A percentile compares a stretch with the other conserved stretches of the same genome.
Evolutionary conservation across 2,113 vertebrate genomes (phyloP).

Genomic region (Lampris megalopsis): DNA sequence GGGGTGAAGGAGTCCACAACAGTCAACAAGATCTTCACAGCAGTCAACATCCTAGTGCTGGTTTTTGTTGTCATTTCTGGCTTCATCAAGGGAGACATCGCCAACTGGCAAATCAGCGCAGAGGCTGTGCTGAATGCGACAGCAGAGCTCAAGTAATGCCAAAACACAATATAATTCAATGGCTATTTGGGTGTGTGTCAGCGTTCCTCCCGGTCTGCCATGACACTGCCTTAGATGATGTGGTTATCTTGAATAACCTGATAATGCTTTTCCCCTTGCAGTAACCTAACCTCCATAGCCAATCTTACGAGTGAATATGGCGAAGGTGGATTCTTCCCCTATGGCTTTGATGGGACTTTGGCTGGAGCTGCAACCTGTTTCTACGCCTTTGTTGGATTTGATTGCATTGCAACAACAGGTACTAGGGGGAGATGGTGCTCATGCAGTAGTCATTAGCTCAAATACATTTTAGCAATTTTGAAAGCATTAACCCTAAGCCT

Average conservation of each 20-base stretch:
- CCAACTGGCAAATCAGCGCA: constrained; percentile 85
- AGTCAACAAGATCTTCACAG: constrained; percentile 88
- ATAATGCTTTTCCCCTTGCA: constrained; percentile 53
- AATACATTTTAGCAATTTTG: background rate
- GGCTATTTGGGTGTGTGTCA: background rate
- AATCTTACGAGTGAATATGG: constrained; percentile 81
- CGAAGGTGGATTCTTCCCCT: constrained; percentile 88
- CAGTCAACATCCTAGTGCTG: constrained; percentile 84
- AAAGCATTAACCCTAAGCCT: background rate
- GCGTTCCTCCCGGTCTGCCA: background rate
- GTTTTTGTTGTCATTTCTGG: constrained; percentile 85
- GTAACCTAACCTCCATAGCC: constrained; percentile 72
- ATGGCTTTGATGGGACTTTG: constrained; percentile 85
- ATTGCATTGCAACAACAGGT: constrained; percentile 90
- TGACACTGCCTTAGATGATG: background rate
- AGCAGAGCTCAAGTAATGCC: constrained; percentile 55
- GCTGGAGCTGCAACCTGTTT: constrained; percentile 89
- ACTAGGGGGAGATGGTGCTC: background rate
- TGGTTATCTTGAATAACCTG: background rate
- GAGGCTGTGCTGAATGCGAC: constrained; percentile 68
- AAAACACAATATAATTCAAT: constrained; percentile 2
- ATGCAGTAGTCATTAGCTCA: background rate
- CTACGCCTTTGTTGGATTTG: constrained; percentile 92
- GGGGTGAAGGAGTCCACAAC: constrained; percentile 89
- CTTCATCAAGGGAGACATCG: constrained; percentile 85